Base-by-base conservation (phyloP, 2,888 invertebrate species). In the Vandiemenella viatica region DNA sequence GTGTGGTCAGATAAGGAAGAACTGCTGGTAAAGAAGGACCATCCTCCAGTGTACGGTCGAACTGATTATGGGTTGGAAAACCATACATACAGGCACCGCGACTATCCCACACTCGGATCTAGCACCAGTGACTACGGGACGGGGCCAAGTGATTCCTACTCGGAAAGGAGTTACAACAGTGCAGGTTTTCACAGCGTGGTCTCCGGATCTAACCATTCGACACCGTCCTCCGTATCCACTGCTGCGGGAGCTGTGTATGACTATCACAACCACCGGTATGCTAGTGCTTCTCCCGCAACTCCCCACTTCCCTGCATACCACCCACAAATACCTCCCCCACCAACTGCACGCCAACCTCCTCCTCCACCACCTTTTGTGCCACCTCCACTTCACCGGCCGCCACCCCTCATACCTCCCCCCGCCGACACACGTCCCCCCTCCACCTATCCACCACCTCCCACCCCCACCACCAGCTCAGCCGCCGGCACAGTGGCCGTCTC, bases 101-200 rank as follows among this genome's bases (percentile, higher is more conserved):
- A 55, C 23, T 55, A 50, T 43, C 47, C 55, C 2, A 55, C 55
- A 2, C 54, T 53, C 3, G 46, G 51, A 10, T 55, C 54, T 49
- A 62, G 60, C 4, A 62, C 64, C n/a, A 65, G 66, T 60, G 62
- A 73, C 59, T 74, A 73, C 51, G 68, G 65, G 10, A 72, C 73
- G 1, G 68, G 68, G 3, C 68, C 70, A 17, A 73, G 72, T 58
- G 53, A 53, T n/a, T n/a, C 43, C 20, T 53, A 53, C 41, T 49
- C 53, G 13, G 74, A 74, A 56, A 52, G 66, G 21, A 66, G 64
- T 55, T 74, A 68, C 58, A 21, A 21, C 13, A 42, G 42, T 21
- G 21, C 20, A 1, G 42, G 42, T 18, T 42, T 20, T 20, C 42
- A 42, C n/a, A 42, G 42, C 19, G 21, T 21, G 10, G 37, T 19